Base-by-base conservation (phyloP, 2,113 vertebrate genomes). In the Campylomormyrus numenius region DNA sequence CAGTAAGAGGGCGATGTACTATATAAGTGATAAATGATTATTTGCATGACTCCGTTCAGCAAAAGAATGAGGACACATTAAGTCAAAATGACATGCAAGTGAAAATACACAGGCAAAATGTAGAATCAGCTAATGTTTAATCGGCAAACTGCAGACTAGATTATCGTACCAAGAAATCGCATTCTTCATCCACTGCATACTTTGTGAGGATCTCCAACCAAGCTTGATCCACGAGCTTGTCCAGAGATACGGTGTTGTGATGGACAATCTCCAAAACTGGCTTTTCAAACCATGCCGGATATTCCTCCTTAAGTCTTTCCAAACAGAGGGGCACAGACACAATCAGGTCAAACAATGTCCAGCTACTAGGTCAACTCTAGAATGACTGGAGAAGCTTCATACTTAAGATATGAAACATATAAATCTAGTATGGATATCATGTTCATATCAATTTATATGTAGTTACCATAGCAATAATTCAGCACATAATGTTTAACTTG, bases 131-230 rank as follows among this genome's bases (percentile, higher is more conserved):
- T 39, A 48, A 85, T 11, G 24, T 46, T 46, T 48, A 85, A 48
- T 4, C 10, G 3, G 83, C 83, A 48, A 48, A 48, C 24, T 48
- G 83, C 7, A 48, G 8, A 45, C 24, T 48, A 10, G 45, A 3
- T 8, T n/a, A 21, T 48, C 96, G 95, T 92, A 99, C 98, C 97
- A 98, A 95, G 92, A 99, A 99, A 94, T 99, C 97, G 91, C 98
- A 99, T 88, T 98, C 97, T 94, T 99, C 98, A 83, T 94, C 98
- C 91, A 99, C 95, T 5, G 98, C 97, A 0, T 98, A 99, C 92
- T 99, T 99, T 90, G 98, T 99, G 95, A 99, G 98, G 92, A 99
- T 98, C 95, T 99, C 98, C 92, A 99, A 83, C 98, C 98, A 99
- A 86, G 97, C 96, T 92, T 96, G 95, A 92, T 99, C 98, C 49